Base-by-base conservation (phyloP, 2,888 invertebrate species). In the Desoria tigrina region DNA sequence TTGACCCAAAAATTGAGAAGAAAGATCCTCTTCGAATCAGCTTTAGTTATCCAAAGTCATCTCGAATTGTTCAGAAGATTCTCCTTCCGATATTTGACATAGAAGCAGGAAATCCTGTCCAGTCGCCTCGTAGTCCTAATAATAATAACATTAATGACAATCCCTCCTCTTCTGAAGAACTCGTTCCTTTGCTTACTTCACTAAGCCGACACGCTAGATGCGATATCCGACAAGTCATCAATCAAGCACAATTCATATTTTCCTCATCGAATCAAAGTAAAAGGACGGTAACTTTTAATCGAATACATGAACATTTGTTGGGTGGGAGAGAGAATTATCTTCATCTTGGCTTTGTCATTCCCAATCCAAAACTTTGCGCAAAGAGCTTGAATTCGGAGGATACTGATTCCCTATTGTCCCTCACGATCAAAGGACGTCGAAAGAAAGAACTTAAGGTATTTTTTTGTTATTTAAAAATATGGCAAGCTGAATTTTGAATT, bases 161-260 rank as follows among this genome's bases (percentile, higher is more conserved):
- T 4, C 32, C 11, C 32, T 32, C n/a, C n/a, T n/a, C n/a, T n/a
- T n/a, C n/a, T n/a, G n/a, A n/a, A n/a, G n/a, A n/a, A n/a, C n/a
- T n/a, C n/a, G n/a, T n/a, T n/a, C n/a, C n/a, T n/a, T n/a, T n/a
- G n/a, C 64, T 75, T 0, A 66, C 73, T 26, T 70, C 73, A 3
- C 60, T 75, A 49, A 71, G 66, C 28, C 67, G 72, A 24, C 73
- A 74, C 55, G 60, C 45, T 18, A 59, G 63, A 23, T 64, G 68
- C 60, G 75, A 75, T 45, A 68, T 75, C 59, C 68, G 74, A 2
- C 69, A 65, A 49, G 55, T 62, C 32, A 73, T 75, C 27, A 74
- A 75, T 66, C 71, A 75, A 61, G 60, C 64, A 9, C 74, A 75
- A 49, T 56, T 75, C 26, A 58, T 73, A 7, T 55, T 68, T n/a